A percentile compares a stretch with the other conserved stretches of the same genome.
These are phyloP conservation scores for Dipodomys spectabilis DNA, from an alignment of 2,113 vertebrate species.

Conservation along the genomic window DNA sequence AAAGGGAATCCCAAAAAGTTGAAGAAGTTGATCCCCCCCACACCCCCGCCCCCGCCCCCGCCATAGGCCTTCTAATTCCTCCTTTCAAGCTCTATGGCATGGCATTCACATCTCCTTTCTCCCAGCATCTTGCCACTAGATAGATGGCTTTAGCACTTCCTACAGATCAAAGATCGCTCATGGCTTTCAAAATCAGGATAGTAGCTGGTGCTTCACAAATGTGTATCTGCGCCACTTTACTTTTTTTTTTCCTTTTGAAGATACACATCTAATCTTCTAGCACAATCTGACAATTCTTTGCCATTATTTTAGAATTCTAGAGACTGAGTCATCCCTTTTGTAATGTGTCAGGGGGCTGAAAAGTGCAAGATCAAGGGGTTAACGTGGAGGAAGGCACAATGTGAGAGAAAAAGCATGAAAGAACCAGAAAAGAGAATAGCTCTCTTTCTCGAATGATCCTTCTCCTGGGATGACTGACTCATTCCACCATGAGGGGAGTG, in stretches of 20 bases:
- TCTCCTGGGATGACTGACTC: neutral
- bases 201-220: constrained; percentile 4
- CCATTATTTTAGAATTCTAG: neutral
- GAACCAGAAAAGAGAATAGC: neutral
- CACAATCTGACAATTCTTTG: neutral
- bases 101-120: constrained; percentile 48
- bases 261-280: neutral
- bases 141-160: neutral
- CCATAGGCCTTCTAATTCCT: neutral
- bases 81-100: neutral
- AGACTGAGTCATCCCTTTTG: neutral
- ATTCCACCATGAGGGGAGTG: neutral
- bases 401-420: neutral
- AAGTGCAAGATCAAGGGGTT: neutral
- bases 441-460: neutral
- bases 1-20: neutral
- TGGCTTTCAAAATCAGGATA: constrained; percentile 49
- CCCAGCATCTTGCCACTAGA: neutral
- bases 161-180: constrained; percentile 7
- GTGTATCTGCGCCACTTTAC: neutral
- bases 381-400: neutral
- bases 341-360: neutral
- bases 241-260: neutral
- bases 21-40: neutral
- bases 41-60: too few relatives aligned